Conservation (phyloP, 2,888 invertebrate species). For the Suillia variegata region DNA sequence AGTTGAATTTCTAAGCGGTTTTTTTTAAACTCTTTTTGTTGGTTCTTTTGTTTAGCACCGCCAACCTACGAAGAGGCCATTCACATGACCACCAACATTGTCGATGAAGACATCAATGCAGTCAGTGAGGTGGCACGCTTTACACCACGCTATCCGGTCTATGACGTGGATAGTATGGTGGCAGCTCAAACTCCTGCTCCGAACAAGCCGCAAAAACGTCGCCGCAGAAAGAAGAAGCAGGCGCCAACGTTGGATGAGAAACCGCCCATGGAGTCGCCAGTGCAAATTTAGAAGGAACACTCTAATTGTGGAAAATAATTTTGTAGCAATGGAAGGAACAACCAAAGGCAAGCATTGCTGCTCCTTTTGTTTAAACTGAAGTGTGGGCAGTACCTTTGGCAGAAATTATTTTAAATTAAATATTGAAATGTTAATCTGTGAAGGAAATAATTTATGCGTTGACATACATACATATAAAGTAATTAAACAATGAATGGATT, state of each 20-base stretch:
- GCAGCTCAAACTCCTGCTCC: constrained; percentile 41
- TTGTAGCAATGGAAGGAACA: no score
- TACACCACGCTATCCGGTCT: constrained; percentile 58
- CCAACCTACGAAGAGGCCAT: constrained; percentile 60
- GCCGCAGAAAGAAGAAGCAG: constrained; percentile 15
- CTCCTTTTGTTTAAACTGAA: no score
- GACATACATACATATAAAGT: no score
- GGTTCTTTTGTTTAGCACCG: constrained; percentile 51
- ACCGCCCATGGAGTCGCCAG: constrained; percentile 39
- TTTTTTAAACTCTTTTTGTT: neutral
- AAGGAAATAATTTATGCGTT: no score
- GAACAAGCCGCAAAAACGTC: constrained; percentile 45
- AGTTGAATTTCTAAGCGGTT: neutral
- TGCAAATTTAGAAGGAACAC: constrained; percentile 45
- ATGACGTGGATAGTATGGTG: constrained; percentile 44
- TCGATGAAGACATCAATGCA: constrained; percentile 51
- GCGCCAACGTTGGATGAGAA: constrained; percentile 25
- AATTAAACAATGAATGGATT: no score
- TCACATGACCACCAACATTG: constrained; percentile 54
- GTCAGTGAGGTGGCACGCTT: constrained; percentile 45
- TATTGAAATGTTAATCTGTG: no score
- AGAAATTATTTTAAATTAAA: no score
- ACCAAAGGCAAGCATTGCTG: no score
- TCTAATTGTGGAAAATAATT: no score
- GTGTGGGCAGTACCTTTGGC: no score